These are phyloP conservation scores for Datnioides undecimradiatus DNA, from an alignment of 2,113 vertebrate species.

Conservation along the genomic window DNA sequence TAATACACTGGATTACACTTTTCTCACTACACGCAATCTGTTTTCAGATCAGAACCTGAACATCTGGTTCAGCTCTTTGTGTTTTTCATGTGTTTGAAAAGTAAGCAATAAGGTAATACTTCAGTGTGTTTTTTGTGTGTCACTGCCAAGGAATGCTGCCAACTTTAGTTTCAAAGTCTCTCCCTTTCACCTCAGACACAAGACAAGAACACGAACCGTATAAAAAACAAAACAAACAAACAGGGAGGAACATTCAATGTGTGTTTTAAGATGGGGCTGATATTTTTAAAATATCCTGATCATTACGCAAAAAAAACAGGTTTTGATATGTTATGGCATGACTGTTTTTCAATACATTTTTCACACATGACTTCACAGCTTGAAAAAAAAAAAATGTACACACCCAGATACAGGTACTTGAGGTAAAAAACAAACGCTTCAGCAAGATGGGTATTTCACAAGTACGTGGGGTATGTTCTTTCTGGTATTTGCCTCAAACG, in stretches of 20 bases:
- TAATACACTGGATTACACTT: not conserved
- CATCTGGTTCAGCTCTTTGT: slow-evolving; percentile 62
- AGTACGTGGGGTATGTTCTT: slow-evolving; percentile 32
- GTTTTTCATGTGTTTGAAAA: slow-evolving; percentile 53
- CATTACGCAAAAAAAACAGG: slow-evolving; percentile 92
- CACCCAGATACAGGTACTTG: slow-evolving; percentile 91
- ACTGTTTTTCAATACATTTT: slow-evolving; percentile 98
- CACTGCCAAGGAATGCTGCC: slow-evolving; percentile 74
- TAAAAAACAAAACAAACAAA: slow-evolving; percentile 50
- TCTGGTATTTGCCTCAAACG: slow-evolving; percentile 25
- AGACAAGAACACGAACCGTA: slow-evolving; percentile 47
- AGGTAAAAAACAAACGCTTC: slow-evolving; percentile 53
- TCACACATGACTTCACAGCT: slow-evolving; percentile 91
- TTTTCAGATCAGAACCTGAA: slow-evolving; percentile 47
- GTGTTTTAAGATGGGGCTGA: slow-evolving; percentile 62
- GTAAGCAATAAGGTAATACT: slow-evolving; percentile 67
- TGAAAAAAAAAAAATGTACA: slow-evolving; percentile 84
- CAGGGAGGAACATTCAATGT: slow-evolving; percentile 58
- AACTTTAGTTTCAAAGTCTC: slow-evolving; percentile 72
- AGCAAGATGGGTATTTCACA: slow-evolving; percentile 57
- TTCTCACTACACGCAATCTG: not conserved
- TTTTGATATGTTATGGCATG: slow-evolving; percentile 94
- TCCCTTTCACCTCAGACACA: slow-evolving; percentile 57
- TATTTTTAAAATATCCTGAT: slow-evolving; percentile 70
- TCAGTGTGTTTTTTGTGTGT: slow-evolving; percentile 56